phyloP scores from a whole-genome alignment of 2,888 invertebrate genomes.

The Netelia fuscicornis region DNA sequence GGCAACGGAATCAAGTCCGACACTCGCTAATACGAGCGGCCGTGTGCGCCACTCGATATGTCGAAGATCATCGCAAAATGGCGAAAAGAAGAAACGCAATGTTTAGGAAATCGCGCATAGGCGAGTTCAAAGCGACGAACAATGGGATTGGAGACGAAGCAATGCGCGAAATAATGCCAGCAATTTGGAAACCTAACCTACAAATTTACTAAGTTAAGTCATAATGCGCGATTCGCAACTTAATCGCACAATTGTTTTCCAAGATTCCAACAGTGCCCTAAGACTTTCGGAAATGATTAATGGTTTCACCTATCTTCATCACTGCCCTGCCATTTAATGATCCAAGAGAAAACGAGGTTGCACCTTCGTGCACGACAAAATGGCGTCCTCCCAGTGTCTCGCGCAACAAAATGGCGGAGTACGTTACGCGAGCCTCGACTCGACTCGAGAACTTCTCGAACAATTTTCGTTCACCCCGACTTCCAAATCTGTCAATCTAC shows the following conservation, averaged over 20 bases:
- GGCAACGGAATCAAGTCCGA: slow-evolving; percentile 38
- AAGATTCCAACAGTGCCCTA: not conserved
- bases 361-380: too few relatives aligned
- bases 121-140: not conserved
- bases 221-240: too few relatives aligned
- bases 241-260: not conserved
- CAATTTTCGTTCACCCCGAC: not conserved
- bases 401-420: not conserved
- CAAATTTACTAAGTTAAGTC: too few relatives aligned
- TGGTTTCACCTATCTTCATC: not conserved
- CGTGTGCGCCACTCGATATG: slow-evolving; percentile 22
- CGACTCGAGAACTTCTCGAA: not conserved
- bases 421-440: not conserved
- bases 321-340: not conserved
- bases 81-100: not conserved
- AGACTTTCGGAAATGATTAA: not conserved
- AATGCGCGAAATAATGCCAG: not conserved
- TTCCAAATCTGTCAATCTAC: not conserved
- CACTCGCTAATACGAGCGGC: not conserved
- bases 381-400: too few relatives aligned
- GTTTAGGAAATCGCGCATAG: not conserved
- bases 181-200: too few relatives aligned
- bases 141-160: not conserved
- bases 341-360: too few relatives aligned
- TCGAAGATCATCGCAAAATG: not conserved